These are phyloP conservation scores for Rhynchonema sp. DNA, from an alignment of 2,888 invertebrate genomes.

Conservation along the genomic window DNA sequence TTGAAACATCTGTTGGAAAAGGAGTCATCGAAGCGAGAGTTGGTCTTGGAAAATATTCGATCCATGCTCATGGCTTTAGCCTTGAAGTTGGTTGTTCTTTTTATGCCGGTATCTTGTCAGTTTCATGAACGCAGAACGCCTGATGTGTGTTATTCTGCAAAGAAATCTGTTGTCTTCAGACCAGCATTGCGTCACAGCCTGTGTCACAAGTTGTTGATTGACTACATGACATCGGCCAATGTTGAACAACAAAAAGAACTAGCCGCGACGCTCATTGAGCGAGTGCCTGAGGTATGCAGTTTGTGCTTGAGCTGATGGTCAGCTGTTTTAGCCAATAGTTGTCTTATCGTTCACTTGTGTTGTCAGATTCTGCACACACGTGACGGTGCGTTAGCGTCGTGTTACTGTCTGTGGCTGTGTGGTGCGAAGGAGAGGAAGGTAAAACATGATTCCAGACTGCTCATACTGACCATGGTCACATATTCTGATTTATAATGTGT, in stretches of 20 bases:
- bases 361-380: conserved; percentile 22
- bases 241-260: conserved; percentile 44
- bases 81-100: no score
- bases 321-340: background rate
- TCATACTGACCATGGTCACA: background rate
- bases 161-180: conserved; percentile 22
- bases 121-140: background rate
- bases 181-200: conserved; percentile 39
- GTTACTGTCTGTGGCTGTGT: conserved; percentile 69
- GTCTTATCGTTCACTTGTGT: background rate
- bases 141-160: no score
- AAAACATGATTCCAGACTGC: no score
- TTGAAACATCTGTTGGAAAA: background rate
- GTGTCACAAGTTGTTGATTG: conserved; percentile 58
- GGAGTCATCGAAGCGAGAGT: background rate
- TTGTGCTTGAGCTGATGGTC: background rate
- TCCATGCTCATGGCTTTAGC: background rate
- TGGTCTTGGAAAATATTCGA: background rate
- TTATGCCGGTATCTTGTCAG: no score
- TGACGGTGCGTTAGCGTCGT: conserved; percentile 58
- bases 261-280: conserved; percentile 48
- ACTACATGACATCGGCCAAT: conserved; percentile 53
- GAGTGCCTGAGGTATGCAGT: conserved; percentile 37
- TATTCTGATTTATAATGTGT: conserved; percentile 10
- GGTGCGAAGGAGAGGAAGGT: conserved; percentile 33